Base-by-base conservation (phyloP, 2,113 vertebrate genomes). In the Dipodomys spectabilis region DNA sequence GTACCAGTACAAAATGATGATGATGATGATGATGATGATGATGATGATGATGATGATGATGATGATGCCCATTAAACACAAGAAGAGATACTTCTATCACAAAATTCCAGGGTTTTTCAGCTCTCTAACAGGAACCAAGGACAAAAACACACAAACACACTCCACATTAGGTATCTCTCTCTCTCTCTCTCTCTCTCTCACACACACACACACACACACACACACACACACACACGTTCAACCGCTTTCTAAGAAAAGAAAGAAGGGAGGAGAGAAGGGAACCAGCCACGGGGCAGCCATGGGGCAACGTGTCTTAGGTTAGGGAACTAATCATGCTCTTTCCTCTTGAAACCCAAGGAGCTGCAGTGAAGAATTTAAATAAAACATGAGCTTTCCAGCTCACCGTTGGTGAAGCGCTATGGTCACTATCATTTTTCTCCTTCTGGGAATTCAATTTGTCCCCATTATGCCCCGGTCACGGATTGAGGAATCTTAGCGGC, bases 401-500 rank as follows among this genome's bases (percentile, higher is more conserved):
- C 0, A 0, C 0, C 0, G 90, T 95, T 95, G 83, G 91, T 96
- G 96, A 96, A 96, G 97, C 97, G 97, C 96, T 96, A 57, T 96
- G 95, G 95, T 97, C 96, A 96, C 92, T 97, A 94, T 98, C 86
- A 97, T 98, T 98, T 98, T 98, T 98, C 97, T 98, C 97, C 95
- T 97, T 97, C 92, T 96, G 93, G 97, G 97, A 98, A 98, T 98
- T 98, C 97, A 97, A 95, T 98, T 98, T 98, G 96, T 97, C 97
- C 96, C 94, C 97, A 96, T 98, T 98, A 98, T 92, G 92, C 91
- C 97, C 97, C 97, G 96, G 97, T 98, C 98, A 97, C 35, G 88
- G 95, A 97, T 28, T 98, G 96, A 97, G 84, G 97, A 97, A 97
- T 97, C 97, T 95, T 86, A 94, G 93, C 94, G 96, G 97, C 97